Conservation (phyloP, 1,140 invertebrate species). For the Cephus cinctus region DNA sequence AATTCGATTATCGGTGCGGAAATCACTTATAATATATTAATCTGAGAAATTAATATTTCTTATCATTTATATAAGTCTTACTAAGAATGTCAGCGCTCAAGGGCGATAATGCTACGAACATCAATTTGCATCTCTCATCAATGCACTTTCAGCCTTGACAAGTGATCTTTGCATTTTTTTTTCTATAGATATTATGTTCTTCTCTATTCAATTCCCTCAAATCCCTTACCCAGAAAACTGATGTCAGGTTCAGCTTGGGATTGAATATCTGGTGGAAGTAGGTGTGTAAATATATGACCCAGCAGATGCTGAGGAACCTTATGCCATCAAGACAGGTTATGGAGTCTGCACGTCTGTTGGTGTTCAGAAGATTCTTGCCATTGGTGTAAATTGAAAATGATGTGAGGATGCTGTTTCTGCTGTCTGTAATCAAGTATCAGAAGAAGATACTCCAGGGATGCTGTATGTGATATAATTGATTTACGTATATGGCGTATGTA, state of each 20-base stretch:
- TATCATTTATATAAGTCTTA: too few species aligned
- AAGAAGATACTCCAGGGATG: background rate
- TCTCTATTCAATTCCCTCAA: too few species aligned
- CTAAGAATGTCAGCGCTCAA: too few species aligned
- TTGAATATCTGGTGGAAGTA: conserved; percentile 29
- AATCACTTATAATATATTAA: too few species aligned
- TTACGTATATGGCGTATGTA: background rate
- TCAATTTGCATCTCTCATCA: too few species aligned
- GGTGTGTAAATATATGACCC: conserved; percentile 58
- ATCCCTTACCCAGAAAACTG: too few species aligned
- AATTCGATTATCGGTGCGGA: too few species aligned
- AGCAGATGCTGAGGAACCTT: conserved; percentile 56
- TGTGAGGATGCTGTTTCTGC: conserved; percentile 20
- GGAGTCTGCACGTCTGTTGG: conserved; percentile 27
- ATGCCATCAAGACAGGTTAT: conserved; percentile 57
- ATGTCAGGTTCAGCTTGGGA: conserved; percentile 30
- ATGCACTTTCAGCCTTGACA: too few species aligned
- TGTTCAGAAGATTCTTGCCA: conserved; percentile 44
- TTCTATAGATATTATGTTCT: too few species aligned
- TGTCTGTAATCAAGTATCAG: conserved; percentile 10
- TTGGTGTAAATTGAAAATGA: conserved; percentile 57
- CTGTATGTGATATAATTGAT: background rate
- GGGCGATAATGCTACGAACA: too few species aligned
- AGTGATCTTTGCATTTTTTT: too few species aligned
- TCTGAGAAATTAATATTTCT: too few species aligned